Evolutionary conservation across 1,140 invertebrate genomes (phyloP), one percentile per base, ranked within the genome.

Genomic region (Piezodorus guildinii): DNA sequence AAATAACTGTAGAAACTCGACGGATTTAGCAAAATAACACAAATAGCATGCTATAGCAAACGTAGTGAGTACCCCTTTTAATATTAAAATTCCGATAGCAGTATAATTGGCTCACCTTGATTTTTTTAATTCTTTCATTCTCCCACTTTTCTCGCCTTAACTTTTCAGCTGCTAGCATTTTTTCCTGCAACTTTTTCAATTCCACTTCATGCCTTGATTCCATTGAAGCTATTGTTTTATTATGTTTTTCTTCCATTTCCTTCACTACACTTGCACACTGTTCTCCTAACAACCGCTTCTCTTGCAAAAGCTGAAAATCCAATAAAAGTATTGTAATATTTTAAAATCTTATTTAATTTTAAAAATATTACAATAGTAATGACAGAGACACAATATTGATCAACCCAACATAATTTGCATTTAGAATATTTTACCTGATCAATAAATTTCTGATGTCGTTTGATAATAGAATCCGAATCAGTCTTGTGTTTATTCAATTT

Each of bases 361-460:
- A 10, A 30, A 30, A 30, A 8, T 30, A 30, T 4, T 3, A 30
- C 8, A 30, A 4, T 30, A 30, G 27, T 30, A 4, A 30, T 30
- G 8, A 30, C n/a, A n/a, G n/a, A n/a, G n/a, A n/a, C n/a, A n/a
- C n/a, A n/a, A n/a, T n/a, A n/a, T n/a, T n/a, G n/a, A n/a, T n/a
- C n/a, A 30, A 30, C 9, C 30, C 30, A 30, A 30, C 3, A 30
- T 30, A 30, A 39, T 39, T 39, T 39, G 12, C 12, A 1, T 10
- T 39, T 10, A 6, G 12, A 25, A 46, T 1, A 46, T 25, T 15
- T 60, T 56, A 73, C 72, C 62, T 84, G 82, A 67, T 86, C 83
- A 14, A 87, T 85, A 64, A 86, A 86, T 62, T 81, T 82, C 63
- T 86, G 83, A 70, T 86, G 83, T 1, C 85, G 71, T 52, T 80